Evolutionary conservation across 1,140 invertebrate genomes (phyloP), one percentile per base, ranked within the genome.

Genomic region (Pseudomyrmex pallidus): DNA sequence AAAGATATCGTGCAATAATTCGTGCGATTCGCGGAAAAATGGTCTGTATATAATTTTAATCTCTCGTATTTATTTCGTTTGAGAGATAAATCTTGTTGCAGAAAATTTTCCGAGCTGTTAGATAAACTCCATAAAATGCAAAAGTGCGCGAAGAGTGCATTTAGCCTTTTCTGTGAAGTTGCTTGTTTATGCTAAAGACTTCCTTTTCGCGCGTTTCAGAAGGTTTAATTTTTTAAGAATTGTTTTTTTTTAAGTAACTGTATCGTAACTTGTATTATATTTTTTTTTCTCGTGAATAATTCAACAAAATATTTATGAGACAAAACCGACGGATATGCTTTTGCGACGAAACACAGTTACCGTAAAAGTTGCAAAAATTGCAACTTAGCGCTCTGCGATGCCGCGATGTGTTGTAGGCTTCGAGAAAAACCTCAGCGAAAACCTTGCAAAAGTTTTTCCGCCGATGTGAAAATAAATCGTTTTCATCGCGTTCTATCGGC

Each of bases 11-110:
- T 25, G 54, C 22, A 59, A 80, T 68, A 80, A 70, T 25, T 80
- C 54, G 35, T 70, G 35, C 17, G 35, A 59, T 35, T 57, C 64
- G 2, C 15, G 7, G 13, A 68, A 35, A 35, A 78, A 80, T 70
- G 66, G 20, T 35, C 76, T 54, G 17, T 70, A 70, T 48, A 70
- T 80, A 72, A 80, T 72, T 57, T 72, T 80, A 70, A 80, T 70
- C 76, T 59, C 20, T 50, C 22, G 8, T 80, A 72, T 80, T 72
- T 80, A 61, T 50, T 70, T 22, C n/a, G 44, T 25, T 15, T 50
- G 66, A 50, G 70, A 61, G 48, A 80, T 80, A 12, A 17, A 66
- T 22, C 54, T 57, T 54, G 10, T 68, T 80, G 35, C 20, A 70
- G 52, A 35, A 35, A 35, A 78, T 70, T 70, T 78, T 48, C 3